Base-by-base conservation (phyloP, 1,140 invertebrate species). In the Brachionus paranguensis region DNA sequence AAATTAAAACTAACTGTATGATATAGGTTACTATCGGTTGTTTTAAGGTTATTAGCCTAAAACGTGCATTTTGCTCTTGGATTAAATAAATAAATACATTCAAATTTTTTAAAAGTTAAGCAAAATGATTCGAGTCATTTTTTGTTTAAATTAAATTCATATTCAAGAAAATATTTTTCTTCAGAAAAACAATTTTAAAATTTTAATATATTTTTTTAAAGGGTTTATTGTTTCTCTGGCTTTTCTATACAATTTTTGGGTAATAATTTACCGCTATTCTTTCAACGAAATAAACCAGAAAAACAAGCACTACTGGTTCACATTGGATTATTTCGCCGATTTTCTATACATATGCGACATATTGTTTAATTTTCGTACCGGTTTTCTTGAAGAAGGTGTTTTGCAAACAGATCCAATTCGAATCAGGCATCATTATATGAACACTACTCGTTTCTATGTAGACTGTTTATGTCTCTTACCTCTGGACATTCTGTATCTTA, bases 371-470 rank as follows among this genome's bases (percentile, higher is more conserved):
- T 97, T 99, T 90, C 93, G 96, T 85, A 98, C 96, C 72, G 96
- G 96, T 60, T 98, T 96, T 88, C 90, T 97, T 85, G 95, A 97
- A 90, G 96, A 97, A 89, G 95, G 95, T 78, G 96, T 99, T 24
- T 91, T 99, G 84, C 96, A 98, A 89, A 98, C 96, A 37, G 96
- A 98, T 90, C 92, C 95, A 27, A 92, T 93, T 3, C 97, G 97
- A 89, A 90, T 99, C 84, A 92, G 96, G 76, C 94, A 95, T 86
- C 96, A 98, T 89, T 99, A 99, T 90, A 97, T 97, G 93, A 98
- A 98, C 91, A 96, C 95, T 85, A 98, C 96, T 78, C 95, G 94
- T 65, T 99, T 99, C 91, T 98, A 99, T 92, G 95, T 98, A 89
- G 97, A 99, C 92, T 97, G 95, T 90, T 92, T 99, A 88, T 98